Evolutionary conservation across 2,113 vertebrate species (phyloP).

Genomic region (Dasyurus viverrinus): DNA sequence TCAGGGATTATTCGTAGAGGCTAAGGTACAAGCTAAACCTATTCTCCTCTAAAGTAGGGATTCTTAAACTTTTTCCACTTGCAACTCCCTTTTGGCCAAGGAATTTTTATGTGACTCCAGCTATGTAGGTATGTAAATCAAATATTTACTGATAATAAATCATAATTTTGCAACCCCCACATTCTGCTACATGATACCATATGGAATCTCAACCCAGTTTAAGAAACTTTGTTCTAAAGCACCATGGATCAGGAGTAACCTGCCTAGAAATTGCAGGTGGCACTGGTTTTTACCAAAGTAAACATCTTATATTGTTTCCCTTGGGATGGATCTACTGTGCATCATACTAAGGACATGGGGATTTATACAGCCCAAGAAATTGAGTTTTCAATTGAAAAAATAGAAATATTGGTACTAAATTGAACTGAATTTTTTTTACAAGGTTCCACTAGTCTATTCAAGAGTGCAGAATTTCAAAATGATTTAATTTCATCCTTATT

Average conservation of each 20-base stretch:
- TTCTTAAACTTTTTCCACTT: no score
- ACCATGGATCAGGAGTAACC: neutral
- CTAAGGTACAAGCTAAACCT: neutral
- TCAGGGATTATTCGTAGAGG: neutral
- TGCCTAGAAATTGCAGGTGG: neutral
- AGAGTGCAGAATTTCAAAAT: neutral
- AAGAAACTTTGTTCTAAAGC: neutral
- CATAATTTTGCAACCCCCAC: no score
- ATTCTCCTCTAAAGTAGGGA: neutral
- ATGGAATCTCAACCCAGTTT: no score
- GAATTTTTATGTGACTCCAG: no score
- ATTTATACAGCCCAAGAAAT: neutral
- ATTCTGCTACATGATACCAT: no score
- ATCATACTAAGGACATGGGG: neutral
- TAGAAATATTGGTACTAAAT: no score
- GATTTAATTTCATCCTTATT: accelerated
- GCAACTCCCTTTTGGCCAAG: no score
- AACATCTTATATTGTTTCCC: neutral
- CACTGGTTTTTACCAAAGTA: neutral
- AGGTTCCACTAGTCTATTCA: neutral
- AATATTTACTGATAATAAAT: no score
- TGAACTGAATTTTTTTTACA: neutral
- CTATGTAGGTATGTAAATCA: no score
- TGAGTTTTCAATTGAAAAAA: neutral
- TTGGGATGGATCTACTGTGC: neutral